Percentiles rank a stretch among this genome's conserved stretches.
Conservation (phyloP, 2,888 invertebrate species). For the Hesperia comma region DNA sequence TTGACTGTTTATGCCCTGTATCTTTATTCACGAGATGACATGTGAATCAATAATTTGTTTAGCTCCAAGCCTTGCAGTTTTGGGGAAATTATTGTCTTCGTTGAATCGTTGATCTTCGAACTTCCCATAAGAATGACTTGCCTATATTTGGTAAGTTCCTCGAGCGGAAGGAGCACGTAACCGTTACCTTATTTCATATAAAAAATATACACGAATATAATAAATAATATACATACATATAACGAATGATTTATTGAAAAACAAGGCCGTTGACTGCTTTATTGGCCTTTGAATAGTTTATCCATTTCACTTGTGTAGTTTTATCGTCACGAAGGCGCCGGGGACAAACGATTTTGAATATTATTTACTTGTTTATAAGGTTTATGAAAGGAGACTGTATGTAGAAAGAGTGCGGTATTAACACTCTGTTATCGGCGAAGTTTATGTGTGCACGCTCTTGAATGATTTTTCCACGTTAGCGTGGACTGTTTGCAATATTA, state of each 20-base stretch:
- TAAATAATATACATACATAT: slow-evolving; percentile 8
- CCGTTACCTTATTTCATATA: too few relatives aligned
- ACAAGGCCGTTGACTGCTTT: slow-evolving; percentile 45
- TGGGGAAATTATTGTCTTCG: too few relatives aligned
- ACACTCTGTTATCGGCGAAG: slow-evolving; percentile 61
- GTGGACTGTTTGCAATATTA: slow-evolving; percentile 13
- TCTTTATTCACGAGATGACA: too few relatives aligned
- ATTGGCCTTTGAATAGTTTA: slow-evolving; percentile 51
- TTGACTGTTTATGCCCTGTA: too few relatives aligned
- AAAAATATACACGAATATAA: not conserved
- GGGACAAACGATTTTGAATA: slow-evolving; percentile 16
- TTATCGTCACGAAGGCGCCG: not conserved
- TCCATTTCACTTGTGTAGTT: slow-evolving; percentile 48
- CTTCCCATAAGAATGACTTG: too few relatives aligned
- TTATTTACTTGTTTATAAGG: slow-evolving; percentile 13
- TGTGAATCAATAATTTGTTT: too few relatives aligned
- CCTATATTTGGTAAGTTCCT: too few relatives aligned
- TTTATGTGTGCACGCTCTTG: slow-evolving; percentile 60
- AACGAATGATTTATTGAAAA: slow-evolving; percentile 32
- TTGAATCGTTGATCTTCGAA: too few relatives aligned
- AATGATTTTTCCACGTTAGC: slow-evolving; percentile 56
- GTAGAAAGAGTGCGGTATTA: slow-evolving; percentile 47
- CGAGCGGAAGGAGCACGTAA: too few relatives aligned
- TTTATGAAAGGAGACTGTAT: slow-evolving; percentile 7
- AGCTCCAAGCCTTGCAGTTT: too few relatives aligned